Conservation (phyloP, 2,113 vertebrate species). For the Oenanthe melanoleuca region DNA sequence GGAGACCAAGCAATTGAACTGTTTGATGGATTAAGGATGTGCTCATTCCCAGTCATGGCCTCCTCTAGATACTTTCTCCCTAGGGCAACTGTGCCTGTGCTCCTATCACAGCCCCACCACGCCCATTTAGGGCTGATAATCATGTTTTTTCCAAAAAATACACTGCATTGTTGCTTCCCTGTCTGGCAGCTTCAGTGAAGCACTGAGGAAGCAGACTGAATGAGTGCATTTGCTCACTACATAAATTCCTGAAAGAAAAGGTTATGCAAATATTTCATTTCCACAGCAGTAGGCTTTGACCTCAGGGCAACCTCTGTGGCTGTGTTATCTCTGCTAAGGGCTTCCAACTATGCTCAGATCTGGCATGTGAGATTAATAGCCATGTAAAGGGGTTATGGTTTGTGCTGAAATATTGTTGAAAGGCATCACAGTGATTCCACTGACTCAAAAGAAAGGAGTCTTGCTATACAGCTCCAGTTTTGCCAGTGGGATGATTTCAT, state of each 20-base stretch:
- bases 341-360: neutral
- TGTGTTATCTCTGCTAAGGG: neutral
- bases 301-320: neutral
- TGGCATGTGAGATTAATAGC: neutral
- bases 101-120: neutral
- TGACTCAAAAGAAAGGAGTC: neutral
- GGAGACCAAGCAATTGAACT: neutral
- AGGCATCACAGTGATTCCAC: neutral
- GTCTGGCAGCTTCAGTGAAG: neutral
- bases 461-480: neutral
- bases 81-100: neutral
- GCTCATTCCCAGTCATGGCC: neutral
- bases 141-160: neutral
- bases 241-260: conserved; percentile 28
- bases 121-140: neutral
- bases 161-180: neutral
- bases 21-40: neutral
- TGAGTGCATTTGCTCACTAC: neutral
- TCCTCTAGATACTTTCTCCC: neutral
- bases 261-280: conserved; percentile 50
- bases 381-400: neutral
- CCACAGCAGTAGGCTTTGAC: neutral
- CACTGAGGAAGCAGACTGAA: neutral
- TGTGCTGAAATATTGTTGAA: neutral
- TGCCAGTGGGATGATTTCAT: neutral